These are phyloP conservation scores for Periplaneta americana DNA, from an alignment of 1,140 invertebrate genomes.

Conservation along the genomic window DNA sequence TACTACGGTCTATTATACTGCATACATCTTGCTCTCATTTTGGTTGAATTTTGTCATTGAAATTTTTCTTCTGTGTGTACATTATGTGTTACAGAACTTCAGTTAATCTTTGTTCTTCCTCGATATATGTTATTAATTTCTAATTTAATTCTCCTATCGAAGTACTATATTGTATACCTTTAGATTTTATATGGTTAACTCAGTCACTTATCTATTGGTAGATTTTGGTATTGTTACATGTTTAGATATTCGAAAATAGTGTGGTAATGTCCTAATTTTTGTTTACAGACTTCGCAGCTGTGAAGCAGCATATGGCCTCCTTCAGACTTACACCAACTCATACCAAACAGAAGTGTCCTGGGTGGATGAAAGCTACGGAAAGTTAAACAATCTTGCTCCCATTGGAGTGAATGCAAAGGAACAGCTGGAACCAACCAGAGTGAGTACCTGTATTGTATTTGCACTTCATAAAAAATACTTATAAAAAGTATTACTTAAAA, in stretches of 20 bases:
- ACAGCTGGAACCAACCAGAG: slow-evolving; percentile 72
- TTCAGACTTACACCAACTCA: slow-evolving; percentile 81
- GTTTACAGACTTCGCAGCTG: slow-evolving; percentile 68
- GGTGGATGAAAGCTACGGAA: slow-evolving; percentile 72
- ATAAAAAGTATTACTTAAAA: too few species aligned
- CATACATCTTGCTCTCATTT: too few species aligned
- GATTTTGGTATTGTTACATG: not conserved
- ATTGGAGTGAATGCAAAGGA: slow-evolving; percentile 65
- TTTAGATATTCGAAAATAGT: not conserved
- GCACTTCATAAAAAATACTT: too few species aligned
- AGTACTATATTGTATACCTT: too few species aligned
- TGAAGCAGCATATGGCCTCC: slow-evolving; percentile 76
- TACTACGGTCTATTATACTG: too few species aligned
- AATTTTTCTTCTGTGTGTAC: too few species aligned
- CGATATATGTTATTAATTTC: too few species aligned
- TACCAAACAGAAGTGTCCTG: slow-evolving; percentile 83
- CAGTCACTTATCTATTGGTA: too few species aligned
- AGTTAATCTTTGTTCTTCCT: too few species aligned
- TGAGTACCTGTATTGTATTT: slow-evolving; percentile 37
- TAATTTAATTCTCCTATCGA: too few species aligned
- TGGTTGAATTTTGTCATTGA: too few species aligned
- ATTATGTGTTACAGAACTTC: too few species aligned
- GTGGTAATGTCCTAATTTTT: not conserved
- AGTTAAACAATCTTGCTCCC: slow-evolving; percentile 63
- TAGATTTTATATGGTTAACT: not conserved